Evolutionary conservation across 2,888 invertebrate species (phyloP).

Genomic region (Cheilosia grossa): DNA sequence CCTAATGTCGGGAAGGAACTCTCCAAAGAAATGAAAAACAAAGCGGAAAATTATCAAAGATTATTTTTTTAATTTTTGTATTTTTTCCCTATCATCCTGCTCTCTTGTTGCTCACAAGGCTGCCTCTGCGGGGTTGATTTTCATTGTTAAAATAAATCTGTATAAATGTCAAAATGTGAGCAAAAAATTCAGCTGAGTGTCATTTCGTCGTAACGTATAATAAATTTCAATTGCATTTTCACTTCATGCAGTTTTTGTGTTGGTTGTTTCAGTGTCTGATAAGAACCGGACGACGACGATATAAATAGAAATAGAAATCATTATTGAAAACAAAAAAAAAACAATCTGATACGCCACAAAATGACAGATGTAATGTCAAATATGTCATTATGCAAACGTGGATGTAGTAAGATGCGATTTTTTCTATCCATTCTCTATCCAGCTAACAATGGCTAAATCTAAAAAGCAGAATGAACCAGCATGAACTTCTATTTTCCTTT

Average conservation of each 20-base stretch:
- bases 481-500: constrained; percentile 40
- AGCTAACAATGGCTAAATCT: constrained; percentile 11
- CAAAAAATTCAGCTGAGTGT: neutral
- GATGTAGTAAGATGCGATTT: neutral
- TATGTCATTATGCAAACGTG: constrained; percentile 30
- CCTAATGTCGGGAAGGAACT: constrained; percentile 11
- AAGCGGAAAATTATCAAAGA: constrained; percentile 15
- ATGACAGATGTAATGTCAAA: constrained; percentile 30
- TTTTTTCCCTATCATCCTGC: neutral
- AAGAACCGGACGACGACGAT: constrained; percentile 18
- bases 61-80: constrained; percentile 2
- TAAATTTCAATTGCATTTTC: constrained; percentile 47
- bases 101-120: neutral
- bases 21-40: constrained; percentile 15
- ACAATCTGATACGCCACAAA: constrained; percentile 1
- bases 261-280: constrained; percentile 13
- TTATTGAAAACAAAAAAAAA: neutral
- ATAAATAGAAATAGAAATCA: constrained; percentile 11
- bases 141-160: neutral
- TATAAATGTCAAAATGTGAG: constrained; percentile 14
- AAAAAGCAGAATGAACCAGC: constrained; percentile 34
- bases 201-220: constrained; percentile 7
- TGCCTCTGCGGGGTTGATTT: neutral
- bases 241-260: constrained; percentile 13
- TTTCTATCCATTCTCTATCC: neutral